Evolutionary conservation across 2,797 vertebrate genomes (phyloP).

Genomic region (Euthynnus affinis): DNA sequence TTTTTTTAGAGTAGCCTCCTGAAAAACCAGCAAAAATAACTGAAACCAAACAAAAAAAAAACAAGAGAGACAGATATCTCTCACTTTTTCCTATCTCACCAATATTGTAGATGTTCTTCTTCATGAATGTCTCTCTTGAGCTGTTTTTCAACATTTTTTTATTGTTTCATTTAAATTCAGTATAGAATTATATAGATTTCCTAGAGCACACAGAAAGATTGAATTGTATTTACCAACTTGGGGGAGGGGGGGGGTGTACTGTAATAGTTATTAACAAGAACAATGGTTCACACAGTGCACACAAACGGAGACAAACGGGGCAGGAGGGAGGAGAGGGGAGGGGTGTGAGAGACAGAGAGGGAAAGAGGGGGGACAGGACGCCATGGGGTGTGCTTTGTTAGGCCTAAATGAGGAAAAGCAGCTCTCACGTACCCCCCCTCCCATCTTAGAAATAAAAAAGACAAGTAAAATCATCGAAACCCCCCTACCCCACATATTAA

Average conservation of each 20-base stretch:
- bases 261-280: conserved; percentile 82
- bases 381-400: conserved; percentile 80
- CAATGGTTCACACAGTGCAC: conserved; percentile 85
- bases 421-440: conserved; percentile 75
- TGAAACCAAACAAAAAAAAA: conserved; percentile 77
- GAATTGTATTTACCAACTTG: conserved; percentile 80
- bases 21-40: conserved; percentile 78
- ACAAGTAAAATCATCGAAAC: conserved; percentile 72
- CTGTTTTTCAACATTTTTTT: conserved; percentile 75
- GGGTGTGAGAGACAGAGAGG: conserved; percentile 70
- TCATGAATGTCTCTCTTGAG: conserved; percentile 72
- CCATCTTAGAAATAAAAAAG: conserved; percentile 69
- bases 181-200: conserved; percentile 86
- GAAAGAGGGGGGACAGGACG: conserved; percentile 56
- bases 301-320: conserved; percentile 82
- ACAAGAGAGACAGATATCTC: conserved; percentile 63
- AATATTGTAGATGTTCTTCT: conserved; percentile 64
- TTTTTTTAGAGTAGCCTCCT: conserved; percentile 65
- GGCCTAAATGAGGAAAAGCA: conserved; percentile 79
- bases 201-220: conserved; percentile 88
- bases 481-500: conserved; percentile 69
- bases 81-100: conserved; percentile 54
- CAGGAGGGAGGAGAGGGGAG: conserved; percentile 49
- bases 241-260: conserved; percentile 65
- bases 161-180: conserved; percentile 82